Conservation (phyloP, 2,888 invertebrate genomes). For the Spialia ferax region DNA sequence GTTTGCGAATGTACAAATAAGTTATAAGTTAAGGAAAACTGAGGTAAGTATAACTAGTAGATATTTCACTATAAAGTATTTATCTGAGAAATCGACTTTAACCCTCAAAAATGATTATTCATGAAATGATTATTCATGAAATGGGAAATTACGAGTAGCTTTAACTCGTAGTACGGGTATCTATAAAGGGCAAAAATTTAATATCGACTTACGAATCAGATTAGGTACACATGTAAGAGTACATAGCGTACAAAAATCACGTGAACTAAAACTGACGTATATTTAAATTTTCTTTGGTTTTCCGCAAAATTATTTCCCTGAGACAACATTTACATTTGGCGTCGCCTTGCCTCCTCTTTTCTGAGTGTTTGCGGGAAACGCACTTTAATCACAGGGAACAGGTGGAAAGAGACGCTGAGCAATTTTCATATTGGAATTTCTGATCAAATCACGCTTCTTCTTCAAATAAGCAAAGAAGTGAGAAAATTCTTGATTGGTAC, state of each 20-base stretch:
- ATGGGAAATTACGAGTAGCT: no score
- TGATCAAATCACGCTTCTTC: constrained; percentile 69
- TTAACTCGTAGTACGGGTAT: no score
- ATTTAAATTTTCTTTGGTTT: constrained; percentile 68
- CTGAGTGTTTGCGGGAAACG: constrained; percentile 68
- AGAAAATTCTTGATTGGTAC: constrained; percentile 43
- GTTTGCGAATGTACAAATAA: no score
- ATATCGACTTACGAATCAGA: no score
- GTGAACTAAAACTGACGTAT: constrained; percentile 60
- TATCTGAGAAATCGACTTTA: no score
- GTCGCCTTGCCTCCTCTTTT: constrained; percentile 57
- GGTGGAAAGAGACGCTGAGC: constrained; percentile 66
- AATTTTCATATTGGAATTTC: constrained; percentile 81
- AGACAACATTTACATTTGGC: constrained; percentile 79
- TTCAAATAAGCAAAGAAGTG: constrained; percentile 56
- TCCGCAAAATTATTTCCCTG: constrained; percentile 71
- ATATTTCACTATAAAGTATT: no score
- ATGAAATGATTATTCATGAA: no score
- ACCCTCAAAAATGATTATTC: no score
- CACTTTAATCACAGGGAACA: constrained; percentile 82
- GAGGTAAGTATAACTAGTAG: no score
- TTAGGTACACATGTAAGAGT: neutral
- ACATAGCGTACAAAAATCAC: constrained; percentile 56
- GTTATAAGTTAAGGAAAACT: no score
- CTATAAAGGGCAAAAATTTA: no score